These are phyloP conservation scores for Gallinago undulata DNA, from an alignment of 2,113 vertebrate genomes.

Conservation along the genomic window DNA sequence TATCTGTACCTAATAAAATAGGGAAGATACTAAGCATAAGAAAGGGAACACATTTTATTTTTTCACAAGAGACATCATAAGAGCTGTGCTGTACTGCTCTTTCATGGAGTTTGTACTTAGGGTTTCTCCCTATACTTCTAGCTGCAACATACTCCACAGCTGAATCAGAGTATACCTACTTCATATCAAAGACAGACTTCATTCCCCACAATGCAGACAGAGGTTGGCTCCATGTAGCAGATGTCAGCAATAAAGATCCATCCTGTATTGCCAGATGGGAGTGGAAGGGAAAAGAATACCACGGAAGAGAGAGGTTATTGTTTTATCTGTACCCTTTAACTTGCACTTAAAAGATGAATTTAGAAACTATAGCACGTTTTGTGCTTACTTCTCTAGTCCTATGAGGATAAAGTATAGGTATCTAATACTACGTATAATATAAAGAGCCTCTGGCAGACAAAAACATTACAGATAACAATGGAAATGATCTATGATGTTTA, in stretches of 20 bases:
- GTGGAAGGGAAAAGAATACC: neutral
- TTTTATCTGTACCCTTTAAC: neutral
- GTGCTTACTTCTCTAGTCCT: neutral
- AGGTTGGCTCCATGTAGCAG: conserved; percentile 96
- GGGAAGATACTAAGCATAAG: neutral
- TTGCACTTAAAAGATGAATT: neutral
- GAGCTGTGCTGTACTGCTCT: neutral
- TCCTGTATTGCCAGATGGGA: conserved; percentile 77
- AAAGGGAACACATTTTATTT: neutral
- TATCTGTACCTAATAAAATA: neutral
- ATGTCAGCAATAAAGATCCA: conserved; percentile 93
- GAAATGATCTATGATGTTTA: neutral
- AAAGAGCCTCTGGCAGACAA: neutral
- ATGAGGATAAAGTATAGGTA: neutral
- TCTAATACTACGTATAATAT: neutral
- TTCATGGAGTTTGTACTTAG: neutral
- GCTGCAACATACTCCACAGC: neutral
- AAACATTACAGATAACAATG: neutral
- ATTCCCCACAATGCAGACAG: conserved; percentile 97
- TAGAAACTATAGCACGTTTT: neutral
- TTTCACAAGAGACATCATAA: neutral
- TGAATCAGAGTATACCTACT: conserved; percentile 80
- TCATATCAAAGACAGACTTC: conserved; percentile 99
- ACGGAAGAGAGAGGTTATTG: neutral
- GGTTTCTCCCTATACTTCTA: neutral